Conservation (phyloP, 2,888 invertebrate species). For the Anorthoa munda region DNA sequence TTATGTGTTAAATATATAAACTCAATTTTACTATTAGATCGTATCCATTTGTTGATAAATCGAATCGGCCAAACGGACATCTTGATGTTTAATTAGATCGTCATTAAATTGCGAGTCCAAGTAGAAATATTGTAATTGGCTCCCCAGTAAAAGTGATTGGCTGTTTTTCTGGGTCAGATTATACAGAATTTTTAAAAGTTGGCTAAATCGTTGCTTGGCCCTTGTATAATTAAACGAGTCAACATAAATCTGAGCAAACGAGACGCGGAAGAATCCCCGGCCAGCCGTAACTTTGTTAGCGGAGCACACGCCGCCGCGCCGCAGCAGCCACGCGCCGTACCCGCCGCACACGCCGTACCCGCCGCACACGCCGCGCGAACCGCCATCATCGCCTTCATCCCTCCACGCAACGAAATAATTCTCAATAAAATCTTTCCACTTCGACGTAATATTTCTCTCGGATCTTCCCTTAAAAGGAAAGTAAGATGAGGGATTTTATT, state of each 20-base stretch:
- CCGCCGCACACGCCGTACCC: no score
- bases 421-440: slow-evolving; percentile 67
- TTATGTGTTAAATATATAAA: slow-evolving; percentile 76
- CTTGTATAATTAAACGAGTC: slow-evolving; percentile 79
- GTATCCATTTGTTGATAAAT: slow-evolving; percentile 72
- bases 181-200: slow-evolving; percentile 66
- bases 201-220: slow-evolving; percentile 64
- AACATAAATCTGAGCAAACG: slow-evolving; percentile 79
- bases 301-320: slow-evolving; percentile 65
- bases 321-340: slow-evolving; percentile 55
- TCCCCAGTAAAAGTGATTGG: slow-evolving; percentile 58
- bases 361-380: slow-evolving; percentile 21
- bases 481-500: slow-evolving; percentile 58
- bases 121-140: slow-evolving; percentile 65
- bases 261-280: slow-evolving; percentile 76
- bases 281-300: slow-evolving; percentile 80
- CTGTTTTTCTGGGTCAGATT: slow-evolving; percentile 61
- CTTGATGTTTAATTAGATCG: slow-evolving; percentile 57
- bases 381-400: slow-evolving; percentile 46
- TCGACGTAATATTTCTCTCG: slow-evolving; percentile 50
- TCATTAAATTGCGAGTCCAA: slow-evolving; percentile 51
- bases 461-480: slow-evolving; percentile 56
- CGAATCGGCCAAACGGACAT: slow-evolving; percentile 43
- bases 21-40: slow-evolving; percentile 70
- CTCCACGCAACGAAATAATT: slow-evolving; percentile 66